Base-by-base conservation (phyloP, 2,797 vertebrate genomes). In the Microhierax caerulescens region DNA sequence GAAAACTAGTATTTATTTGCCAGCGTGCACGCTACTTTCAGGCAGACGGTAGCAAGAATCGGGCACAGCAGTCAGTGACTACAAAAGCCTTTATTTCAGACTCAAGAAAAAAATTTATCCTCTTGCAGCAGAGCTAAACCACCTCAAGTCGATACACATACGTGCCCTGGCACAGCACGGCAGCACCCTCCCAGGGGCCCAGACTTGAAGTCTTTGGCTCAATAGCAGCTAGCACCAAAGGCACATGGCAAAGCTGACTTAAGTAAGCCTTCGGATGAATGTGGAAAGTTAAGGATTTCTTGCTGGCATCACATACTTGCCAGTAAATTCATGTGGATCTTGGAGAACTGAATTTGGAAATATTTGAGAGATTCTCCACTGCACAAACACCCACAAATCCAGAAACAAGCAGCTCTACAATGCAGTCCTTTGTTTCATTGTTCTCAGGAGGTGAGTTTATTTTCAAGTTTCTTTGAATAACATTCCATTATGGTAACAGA, bases 141-240 rank as follows among this genome's bases (percentile, higher is more conserved):
- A 1, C 21, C 54, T 54, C 27, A 39, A 23, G 22, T 28, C 3
- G 1, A 54, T 3, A 59, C 5, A 47, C 0, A 0, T 3, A 28
- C 0, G 3, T 3, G 22, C 82, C 59, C 23, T 67, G 69, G 41
- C 48, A 43, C 0, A 80, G 64, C 39, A 37, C 14, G 21, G 77
- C 37, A 90, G 54, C 60, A n/a, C 13, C 22, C 3, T 83, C 30
- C 9, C 48, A 34, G 8, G 47, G 13, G 2, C 48, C 72, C 30
- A 9, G 24, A 45, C 37, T 70, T 34, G 1, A 68, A 80, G 28
- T 8, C n/a, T 61, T 36, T 18, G 18, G 28, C 36, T 88, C 3
- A 7, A 48, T 36, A 53, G 59, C 72, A 76, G 22, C 47, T 11
- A 59, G 14, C n/a, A 63, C 17, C n/a, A 80, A 79, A 69, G 19